Percentiles rank a stretch among this genome's conserved stretches.
phyloP scores from a whole-genome alignment of 2,797 vertebrate species.

The Poeciliopsis infans region DNA sequence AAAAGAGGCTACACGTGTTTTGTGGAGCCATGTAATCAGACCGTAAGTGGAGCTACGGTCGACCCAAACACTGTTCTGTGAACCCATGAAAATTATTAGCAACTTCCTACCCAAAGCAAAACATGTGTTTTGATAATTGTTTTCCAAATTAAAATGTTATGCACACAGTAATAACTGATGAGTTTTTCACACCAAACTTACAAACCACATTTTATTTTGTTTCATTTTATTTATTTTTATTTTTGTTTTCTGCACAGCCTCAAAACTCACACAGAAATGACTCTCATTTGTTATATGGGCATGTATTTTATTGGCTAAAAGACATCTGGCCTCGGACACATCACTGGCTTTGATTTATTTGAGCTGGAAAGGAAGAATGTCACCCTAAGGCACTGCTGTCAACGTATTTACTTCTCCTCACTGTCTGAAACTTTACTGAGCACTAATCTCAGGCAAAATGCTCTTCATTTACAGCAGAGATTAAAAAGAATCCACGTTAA shows the following conservation, averaged over 20 bases:
- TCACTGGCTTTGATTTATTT: conserved; percentile 68
- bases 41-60: background rate
- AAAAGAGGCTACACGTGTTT: background rate
- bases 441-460: conserved; percentile 57
- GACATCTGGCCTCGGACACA: conserved; percentile 44
- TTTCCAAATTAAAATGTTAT: background rate
- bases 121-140: background rate
- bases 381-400: conserved; percentile 32
- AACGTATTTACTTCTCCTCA: conserved; percentile 15
- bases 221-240: no score
- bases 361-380: conserved; percentile 36
- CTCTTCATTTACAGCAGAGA: conserved; percentile 59
- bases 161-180: background rate
- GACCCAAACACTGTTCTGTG: background rate
- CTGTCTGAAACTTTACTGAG: conserved; percentile 29
- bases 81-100: background rate
- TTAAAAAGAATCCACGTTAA: conserved; percentile 47
- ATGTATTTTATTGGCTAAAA: background rate
- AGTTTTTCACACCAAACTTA: no score
- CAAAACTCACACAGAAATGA: background rate
- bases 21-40: background rate
- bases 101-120: background rate
- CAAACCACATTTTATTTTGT: no score
- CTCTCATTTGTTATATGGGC: background rate
- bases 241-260: background rate